These are phyloP conservation scores for Rhincodon typus DNA, from an alignment of 2,797 vertebrate species.

Conservation along the genomic window DNA sequence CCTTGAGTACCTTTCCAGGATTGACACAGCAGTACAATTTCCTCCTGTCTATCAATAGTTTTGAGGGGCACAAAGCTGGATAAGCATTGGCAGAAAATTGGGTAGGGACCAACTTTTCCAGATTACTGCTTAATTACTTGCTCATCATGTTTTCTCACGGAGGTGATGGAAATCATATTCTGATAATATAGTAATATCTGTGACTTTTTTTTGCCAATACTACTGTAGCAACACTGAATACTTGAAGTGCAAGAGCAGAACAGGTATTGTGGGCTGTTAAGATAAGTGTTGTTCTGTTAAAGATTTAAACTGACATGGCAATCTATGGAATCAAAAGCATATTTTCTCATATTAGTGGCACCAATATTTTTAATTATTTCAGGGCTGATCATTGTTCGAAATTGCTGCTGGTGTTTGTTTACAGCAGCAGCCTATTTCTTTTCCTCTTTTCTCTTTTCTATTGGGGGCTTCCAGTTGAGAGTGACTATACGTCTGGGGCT, in stretches of 20 bases:
- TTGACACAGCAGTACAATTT: neutral
- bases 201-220: neutral
- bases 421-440: conserved; percentile 39
- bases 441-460: conserved; percentile 42
- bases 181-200: neutral
- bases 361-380: neutral
- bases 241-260: neutral
- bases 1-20: neutral
- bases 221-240: neutral
- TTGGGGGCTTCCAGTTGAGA: neutral
- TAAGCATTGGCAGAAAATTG: neutral
- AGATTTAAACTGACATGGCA: neutral
- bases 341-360: neutral
- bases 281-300: neutral
- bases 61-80: neutral
- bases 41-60: neutral
- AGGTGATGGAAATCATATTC: neutral
- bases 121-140: neutral
- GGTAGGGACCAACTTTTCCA: neutral
- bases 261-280: neutral
- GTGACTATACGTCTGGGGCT: conserved; percentile 24
- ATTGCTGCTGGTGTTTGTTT: conserved; percentile 33
- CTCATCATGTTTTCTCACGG: neutral
- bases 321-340: neutral
- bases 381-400: neutral